phyloP scores from a whole-genome alignment of 1,140 invertebrate genomes.

The Drosophila sproati region DNA sequence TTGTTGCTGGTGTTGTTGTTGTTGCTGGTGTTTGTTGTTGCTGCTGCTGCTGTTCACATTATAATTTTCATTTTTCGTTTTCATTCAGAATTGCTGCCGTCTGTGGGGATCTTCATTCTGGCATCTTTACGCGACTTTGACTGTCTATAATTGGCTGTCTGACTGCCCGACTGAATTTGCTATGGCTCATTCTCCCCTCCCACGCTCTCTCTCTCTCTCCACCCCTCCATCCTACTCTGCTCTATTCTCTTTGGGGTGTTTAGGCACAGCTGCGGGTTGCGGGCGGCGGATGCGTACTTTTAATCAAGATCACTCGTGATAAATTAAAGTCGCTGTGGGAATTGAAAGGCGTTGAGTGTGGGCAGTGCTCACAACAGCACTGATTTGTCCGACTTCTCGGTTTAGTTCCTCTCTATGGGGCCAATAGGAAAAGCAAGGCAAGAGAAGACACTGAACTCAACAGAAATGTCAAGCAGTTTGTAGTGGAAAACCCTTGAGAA shows the following conservation, averaged over 20 bases:
- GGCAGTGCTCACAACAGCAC: slow-evolving; percentile 9
- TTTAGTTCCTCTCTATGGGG: neutral
- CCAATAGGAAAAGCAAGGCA: neutral
- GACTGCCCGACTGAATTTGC: slow-evolving; percentile 36
- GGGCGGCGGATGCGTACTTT: slow-evolving; percentile 54
- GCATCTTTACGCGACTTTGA: slow-evolving; percentile 74
- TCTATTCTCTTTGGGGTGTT: slow-evolving; percentile 10
- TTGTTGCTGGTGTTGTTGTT: slow-evolving; percentile 18
- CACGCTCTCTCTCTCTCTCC: neutral
- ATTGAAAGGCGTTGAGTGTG: slow-evolving; percentile 44
- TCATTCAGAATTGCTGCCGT: slow-evolving; percentile 57
- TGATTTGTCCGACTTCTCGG: slow-evolving; percentile 9
- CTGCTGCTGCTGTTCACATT: slow-evolving; percentile 49
- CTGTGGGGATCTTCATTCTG: slow-evolving; percentile 53
- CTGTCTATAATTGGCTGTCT: slow-evolving; percentile 79
- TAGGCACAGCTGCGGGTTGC: slow-evolving; percentile 4
- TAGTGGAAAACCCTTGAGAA: slow-evolving; percentile 14
- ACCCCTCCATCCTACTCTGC: neutral
- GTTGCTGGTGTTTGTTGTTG: neutral
- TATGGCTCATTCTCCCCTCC: slow-evolving; percentile 6
- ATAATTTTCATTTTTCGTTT: slow-evolving; percentile 66
- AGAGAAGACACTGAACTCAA: neutral
- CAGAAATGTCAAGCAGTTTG: neutral
- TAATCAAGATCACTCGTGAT: slow-evolving; percentile 77
- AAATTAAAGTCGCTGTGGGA: slow-evolving; percentile 60